Conservation (phyloP, 2,113 vertebrate species). For the Todiramphus saurophagus region DNA sequence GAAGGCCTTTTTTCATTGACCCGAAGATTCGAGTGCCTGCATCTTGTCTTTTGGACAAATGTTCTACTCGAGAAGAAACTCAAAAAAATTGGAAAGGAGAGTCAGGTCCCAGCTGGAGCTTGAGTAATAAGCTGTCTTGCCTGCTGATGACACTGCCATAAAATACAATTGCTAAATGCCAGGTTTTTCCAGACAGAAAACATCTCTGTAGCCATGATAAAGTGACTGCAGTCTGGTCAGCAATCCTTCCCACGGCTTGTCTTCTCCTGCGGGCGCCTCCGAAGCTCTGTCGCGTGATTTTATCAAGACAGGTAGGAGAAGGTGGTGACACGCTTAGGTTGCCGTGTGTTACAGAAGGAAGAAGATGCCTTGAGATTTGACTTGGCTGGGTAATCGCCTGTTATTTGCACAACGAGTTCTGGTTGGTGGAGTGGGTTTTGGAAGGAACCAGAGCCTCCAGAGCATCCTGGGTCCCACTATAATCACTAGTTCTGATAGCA, state of each 20-base stretch:
- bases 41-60: background rate
- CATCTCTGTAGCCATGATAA: background rate
- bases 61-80: background rate
- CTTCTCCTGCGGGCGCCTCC: background rate
- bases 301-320: too few relatives aligned
- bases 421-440: background rate
- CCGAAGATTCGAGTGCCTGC: background rate
- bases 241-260: background rate
- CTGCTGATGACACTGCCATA: background rate
- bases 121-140: background rate
- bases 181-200: background rate
- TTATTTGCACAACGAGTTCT: slow-evolving; percentile 7
- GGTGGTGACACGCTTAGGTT: background rate
- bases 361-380: slow-evolving; percentile 17
- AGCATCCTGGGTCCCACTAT: background rate
- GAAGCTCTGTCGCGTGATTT: background rate
- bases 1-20: background rate
- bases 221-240: background rate
- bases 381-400: slow-evolving; percentile 1
- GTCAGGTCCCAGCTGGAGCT: background rate
- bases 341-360: background rate
- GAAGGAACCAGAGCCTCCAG: background rate
- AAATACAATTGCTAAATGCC: background rate
- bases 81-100: background rate
- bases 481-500: background rate